Evolutionary conservation across 1,140 invertebrate genomes (phyloP).

Genomic region (Dolichoris vasculosae): DNA sequence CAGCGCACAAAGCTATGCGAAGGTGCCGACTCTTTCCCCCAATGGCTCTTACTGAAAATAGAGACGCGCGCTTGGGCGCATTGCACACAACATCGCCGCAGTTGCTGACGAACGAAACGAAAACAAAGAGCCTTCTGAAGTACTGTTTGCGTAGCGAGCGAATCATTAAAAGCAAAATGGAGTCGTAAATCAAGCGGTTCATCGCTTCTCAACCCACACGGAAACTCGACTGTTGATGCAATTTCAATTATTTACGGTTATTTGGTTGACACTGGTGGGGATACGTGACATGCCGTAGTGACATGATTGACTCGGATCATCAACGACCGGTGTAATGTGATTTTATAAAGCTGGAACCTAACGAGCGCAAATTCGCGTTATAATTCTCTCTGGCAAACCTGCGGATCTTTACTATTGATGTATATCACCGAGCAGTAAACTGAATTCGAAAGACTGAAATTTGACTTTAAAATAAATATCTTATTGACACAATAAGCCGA

Average conservation of each 20-base stretch:
- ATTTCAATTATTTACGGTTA: background rate
- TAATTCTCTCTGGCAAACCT: background rate
- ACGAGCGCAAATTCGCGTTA: background rate
- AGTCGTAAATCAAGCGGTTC: slow-evolving; percentile 15
- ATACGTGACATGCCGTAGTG: background rate
- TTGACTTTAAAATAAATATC: background rate
- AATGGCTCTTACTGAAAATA: background rate
- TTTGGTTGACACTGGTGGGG: background rate
- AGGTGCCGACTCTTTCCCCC: background rate
- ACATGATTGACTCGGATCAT: background rate
- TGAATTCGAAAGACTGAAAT: background rate
- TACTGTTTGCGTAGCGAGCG: slow-evolving; percentile 1
- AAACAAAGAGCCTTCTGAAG: slow-evolving; percentile 10
- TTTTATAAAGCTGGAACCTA: slow-evolving; percentile 12
- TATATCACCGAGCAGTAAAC: background rate
- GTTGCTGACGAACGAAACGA: background rate
- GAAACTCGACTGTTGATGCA: background rate
- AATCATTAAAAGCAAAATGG: slow-evolving; percentile 39
- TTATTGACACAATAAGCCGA: background rate
- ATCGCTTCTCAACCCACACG: background rate
- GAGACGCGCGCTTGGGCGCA: background rate
- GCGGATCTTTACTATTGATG: background rate
- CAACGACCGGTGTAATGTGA: slow-evolving; percentile 24
- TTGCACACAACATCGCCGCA: background rate
- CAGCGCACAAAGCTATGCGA: background rate